A percentile compares a stretch with the other conserved stretches of the same genome.
These are phyloP conservation scores for Centropus bengalensis DNA, from an alignment of 2,113 vertebrate genomes.

Conservation along the genomic window DNA sequence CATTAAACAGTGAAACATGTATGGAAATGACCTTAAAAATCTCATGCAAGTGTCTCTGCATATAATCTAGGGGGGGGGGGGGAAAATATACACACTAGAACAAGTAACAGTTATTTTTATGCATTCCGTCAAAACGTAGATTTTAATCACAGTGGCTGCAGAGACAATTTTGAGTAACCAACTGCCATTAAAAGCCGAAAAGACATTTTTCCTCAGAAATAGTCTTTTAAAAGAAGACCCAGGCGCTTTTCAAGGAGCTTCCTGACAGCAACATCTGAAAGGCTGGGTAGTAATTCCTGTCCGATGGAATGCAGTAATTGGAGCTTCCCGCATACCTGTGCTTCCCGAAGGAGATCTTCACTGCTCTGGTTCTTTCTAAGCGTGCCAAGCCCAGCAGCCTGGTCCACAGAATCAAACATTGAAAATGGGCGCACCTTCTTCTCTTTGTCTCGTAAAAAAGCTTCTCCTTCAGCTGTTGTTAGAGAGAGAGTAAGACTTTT, in stretches of 20 bases:
- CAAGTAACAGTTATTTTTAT: not conserved
- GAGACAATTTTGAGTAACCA: not conserved
- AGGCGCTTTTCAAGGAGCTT: not conserved
- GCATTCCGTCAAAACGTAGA: not conserved
- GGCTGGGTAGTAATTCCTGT: not conserved
- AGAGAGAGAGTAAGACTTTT: not conserved
- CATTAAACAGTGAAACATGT: not conserved
- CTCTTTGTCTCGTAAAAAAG: slow-evolving; percentile 81
- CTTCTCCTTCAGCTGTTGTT: slow-evolving; percentile 76
- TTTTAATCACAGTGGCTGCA: not conserved
- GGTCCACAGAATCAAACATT: slow-evolving; percentile 91
- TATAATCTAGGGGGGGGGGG: not conserved
- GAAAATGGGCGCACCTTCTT: slow-evolving; percentile 90
- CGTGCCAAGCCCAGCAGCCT: slow-evolving; percentile 65
- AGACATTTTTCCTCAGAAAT: not conserved
- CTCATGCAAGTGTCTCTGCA: not conserved
- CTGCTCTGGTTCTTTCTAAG: slow-evolving; percentile 97
- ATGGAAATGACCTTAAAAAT: not conserved
- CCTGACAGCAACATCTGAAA: not conserved
- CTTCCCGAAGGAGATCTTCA: slow-evolving; percentile 90
- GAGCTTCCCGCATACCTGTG: slow-evolving; percentile 77
- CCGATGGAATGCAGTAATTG: not conserved
- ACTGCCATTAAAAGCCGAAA: not conserved
- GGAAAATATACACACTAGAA: no score
- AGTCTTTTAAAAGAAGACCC: not conserved